phyloP scores from a whole-genome alignment of 2,888 invertebrate genomes.

The Drepanosiphum platanoidis region DNA sequence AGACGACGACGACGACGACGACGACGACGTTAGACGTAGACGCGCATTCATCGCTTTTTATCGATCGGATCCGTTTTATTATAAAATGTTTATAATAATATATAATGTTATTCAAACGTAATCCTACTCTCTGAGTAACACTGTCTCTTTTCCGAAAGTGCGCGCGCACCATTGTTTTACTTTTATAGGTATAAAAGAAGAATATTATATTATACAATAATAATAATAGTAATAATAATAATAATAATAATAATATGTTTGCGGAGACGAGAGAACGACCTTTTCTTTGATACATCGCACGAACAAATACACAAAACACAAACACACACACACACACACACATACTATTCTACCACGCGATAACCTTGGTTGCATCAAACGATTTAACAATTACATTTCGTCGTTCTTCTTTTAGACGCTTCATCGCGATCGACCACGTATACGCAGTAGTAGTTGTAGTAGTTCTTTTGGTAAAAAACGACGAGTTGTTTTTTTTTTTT shows the following conservation, averaged over 20 bases:
- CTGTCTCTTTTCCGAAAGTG: constrained; percentile 2
- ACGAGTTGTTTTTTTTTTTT: neutral
- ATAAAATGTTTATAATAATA: neutral
- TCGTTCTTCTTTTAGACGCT: constrained; percentile 8
- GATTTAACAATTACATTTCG: constrained; percentile 45
- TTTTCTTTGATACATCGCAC: constrained; percentile 5
- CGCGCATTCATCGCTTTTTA: constrained; percentile 1
- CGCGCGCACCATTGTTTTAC: constrained; percentile 26
- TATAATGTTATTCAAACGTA: constrained; percentile 18
- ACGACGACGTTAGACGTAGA: neutral
- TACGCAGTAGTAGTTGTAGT: too few species aligned
- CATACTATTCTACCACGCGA: neutral
- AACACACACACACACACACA: neutral
- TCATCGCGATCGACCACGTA: constrained; percentile 13
- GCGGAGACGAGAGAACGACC: neutral
- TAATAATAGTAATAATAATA: too few species aligned
- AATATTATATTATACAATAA: neutral
- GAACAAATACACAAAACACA: neutral
- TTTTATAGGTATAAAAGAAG: constrained; percentile 1
- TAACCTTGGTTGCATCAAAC: constrained; percentile 37
- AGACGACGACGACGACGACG: neutral
- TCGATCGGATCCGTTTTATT: constrained; percentile 1
- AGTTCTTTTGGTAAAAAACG: neutral
- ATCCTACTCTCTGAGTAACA: too few species aligned
- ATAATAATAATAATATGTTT: too few species aligned